Evolutionary conservation across 2,888 invertebrate species (phyloP).

Genomic region (Polyommatus iphigenia): DNA sequence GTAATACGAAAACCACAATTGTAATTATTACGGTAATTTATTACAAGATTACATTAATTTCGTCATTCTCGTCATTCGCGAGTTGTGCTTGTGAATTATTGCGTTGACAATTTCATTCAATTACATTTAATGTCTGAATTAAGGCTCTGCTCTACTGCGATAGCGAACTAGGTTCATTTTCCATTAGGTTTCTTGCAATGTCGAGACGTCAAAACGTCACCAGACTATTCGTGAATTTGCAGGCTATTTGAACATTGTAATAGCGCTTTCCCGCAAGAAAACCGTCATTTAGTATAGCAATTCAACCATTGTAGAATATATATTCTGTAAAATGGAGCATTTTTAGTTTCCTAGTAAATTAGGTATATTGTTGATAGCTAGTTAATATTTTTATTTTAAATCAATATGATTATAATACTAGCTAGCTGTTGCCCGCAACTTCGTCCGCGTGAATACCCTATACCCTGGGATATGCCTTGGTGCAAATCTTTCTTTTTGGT

Average conservation of each 20-base stretch:
- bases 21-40: conserved; percentile 6
- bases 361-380: not conserved
- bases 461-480: no score
- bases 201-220: conserved; percentile 6
- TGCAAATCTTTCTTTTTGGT: no score
- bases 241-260: conserved; percentile 8
- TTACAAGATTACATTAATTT: conserved; percentile 4
- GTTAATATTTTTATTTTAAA: not conserved
- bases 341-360: not conserved
- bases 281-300: not conserved
- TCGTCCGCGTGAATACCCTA: no score
- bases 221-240: not conserved
- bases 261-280: not conserved
- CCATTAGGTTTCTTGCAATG: conserved; percentile 9
- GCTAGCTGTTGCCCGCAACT: no score
- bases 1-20: not conserved
- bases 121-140: conserved; percentile 25
- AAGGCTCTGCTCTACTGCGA: conserved; percentile 7
- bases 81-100: conserved; percentile 18
- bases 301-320: not conserved
- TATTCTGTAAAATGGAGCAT: no score
- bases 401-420: not conserved
- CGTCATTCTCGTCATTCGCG: conserved; percentile 10
- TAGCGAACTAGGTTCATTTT: conserved; percentile 6
- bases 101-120: conserved; percentile 42